Conservation (phyloP, 92 coral and sea anemone species). For the Porites rus region DNA sequence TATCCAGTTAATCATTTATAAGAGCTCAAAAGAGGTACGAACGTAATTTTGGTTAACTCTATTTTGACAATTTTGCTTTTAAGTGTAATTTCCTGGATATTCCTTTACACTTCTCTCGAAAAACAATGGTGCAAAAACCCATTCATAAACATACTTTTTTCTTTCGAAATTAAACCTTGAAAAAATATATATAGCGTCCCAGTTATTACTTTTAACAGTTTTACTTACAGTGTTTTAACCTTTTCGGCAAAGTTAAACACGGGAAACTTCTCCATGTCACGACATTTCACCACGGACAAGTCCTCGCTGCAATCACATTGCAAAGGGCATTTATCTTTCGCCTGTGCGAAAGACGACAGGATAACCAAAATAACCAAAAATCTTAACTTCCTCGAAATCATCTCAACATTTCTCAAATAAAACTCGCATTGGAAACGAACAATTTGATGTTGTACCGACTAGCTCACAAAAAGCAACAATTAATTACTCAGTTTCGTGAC, state of each 20-base stretch:
- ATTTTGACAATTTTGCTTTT: too few relatives aligned
- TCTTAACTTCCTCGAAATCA: constrained; percentile 31
- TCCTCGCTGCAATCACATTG: constrained; percentile 71
- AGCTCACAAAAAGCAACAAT: constrained; percentile 1
- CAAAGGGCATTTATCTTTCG: constrained; percentile 54
- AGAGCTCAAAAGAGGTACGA: too few relatives aligned
- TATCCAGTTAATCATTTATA: too few relatives aligned
- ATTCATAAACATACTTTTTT: too few relatives aligned
- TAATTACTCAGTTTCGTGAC: constrained; percentile 14
- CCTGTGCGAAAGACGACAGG: constrained; percentile 1
- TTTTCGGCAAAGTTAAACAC: constrained; percentile 52
- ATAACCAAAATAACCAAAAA: constrained; percentile 10
- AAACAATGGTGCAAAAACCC: too few relatives aligned
- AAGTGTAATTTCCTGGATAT: too few relatives aligned
- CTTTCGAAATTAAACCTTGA: too few relatives aligned
- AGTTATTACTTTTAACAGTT: background rate
- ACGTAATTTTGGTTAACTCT: too few relatives aligned
- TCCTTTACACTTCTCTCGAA: too few relatives aligned
- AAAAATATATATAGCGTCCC: background rate
- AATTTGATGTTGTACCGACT: constrained; percentile 1
- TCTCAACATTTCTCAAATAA: constrained; percentile 19
- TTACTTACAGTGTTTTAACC: constrained; percentile 78
- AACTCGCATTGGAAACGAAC: constrained; percentile 15
- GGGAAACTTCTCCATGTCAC: constrained; percentile 62
- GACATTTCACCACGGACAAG: constrained; percentile 69